Conservation (phyloP, 2,797 vertebrate species). For the Aldrovandia affinis region DNA sequence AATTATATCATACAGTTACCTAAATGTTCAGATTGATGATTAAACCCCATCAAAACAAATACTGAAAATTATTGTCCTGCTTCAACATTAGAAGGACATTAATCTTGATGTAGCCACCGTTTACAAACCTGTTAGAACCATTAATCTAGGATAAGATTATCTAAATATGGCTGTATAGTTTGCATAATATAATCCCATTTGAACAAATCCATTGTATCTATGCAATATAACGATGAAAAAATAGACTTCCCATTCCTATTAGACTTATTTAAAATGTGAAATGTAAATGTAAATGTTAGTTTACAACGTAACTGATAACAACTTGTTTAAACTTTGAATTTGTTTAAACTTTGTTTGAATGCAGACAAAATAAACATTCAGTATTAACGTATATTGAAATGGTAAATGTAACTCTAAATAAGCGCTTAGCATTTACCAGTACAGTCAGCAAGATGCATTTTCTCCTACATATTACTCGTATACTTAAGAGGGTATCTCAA, state of each 20-base stretch:
- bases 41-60: not conserved
- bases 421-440: not conserved
- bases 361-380: not conserved
- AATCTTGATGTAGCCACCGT: not conserved
- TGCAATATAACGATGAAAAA: not conserved
- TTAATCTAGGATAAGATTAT: slow-evolving; percentile 16
- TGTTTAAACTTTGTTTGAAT: not conserved
- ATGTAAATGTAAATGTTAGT: too few species aligned
- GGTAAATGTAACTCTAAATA: not conserved
- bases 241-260: not conserved
- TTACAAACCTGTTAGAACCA: not conserved
- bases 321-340: not conserved
- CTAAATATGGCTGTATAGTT: slow-evolving; percentile 4
- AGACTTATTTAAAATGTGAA: not conserved
- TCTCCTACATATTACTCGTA: not conserved
- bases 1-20: too few species aligned
- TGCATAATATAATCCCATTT: not conserved
- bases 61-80: not conserved
- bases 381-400: not conserved
- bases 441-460: not conserved
- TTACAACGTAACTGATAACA: not conserved
- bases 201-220: not conserved
- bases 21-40: too few species aligned
- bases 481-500: not conserved
- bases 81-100: not conserved